Percentiles rank a stretch among this genome's conserved stretches.
phyloP scores from a whole-genome alignment of 2,113 vertebrate genomes.

The Psettodes erumei region DNA sequence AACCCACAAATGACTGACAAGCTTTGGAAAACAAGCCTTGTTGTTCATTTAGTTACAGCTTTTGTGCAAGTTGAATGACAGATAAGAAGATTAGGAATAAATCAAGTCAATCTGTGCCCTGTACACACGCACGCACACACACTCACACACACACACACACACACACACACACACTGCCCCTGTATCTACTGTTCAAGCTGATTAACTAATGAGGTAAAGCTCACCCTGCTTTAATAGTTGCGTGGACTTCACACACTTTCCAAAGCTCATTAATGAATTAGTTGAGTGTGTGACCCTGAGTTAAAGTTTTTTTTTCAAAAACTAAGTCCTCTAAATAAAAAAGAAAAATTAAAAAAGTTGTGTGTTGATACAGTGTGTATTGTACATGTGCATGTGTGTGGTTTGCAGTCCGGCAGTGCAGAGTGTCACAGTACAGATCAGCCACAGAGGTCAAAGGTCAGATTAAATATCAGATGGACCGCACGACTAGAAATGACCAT shows the following conservation, averaged over 20 bases:
- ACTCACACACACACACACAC: background rate
- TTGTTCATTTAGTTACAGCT: background rate
- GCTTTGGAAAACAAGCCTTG: background rate
- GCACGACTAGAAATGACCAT: constrained; percentile 18
- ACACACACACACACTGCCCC: background rate
- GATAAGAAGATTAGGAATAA: background rate
- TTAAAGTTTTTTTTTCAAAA: background rate
- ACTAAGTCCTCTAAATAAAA: no score
- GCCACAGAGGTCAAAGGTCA: constrained; percentile 1
- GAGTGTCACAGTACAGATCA: constrained; percentile 7
- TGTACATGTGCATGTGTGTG: background rate
- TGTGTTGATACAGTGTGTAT: background rate
- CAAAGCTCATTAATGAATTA: background rate
- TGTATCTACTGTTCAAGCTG: constrained; percentile 20
- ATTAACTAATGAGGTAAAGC: constrained; percentile 27
- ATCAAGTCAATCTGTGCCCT: background rate
- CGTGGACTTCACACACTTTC: constrained; percentile 23
- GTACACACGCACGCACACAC: background rate
- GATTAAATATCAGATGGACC: background rate
- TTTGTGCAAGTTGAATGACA: background rate
- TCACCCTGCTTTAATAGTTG: constrained; percentile 16
- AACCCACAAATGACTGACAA: constrained; percentile 1
- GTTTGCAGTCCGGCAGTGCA: constrained; percentile 18
- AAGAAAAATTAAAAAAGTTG: no score
- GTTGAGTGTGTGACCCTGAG: background rate